A percentile compares a stretch with the other conserved stretches of the same genome.
Evolutionary conservation across 2,797 vertebrate species (phyloP).

Genomic region (Platalea minor): DNA sequence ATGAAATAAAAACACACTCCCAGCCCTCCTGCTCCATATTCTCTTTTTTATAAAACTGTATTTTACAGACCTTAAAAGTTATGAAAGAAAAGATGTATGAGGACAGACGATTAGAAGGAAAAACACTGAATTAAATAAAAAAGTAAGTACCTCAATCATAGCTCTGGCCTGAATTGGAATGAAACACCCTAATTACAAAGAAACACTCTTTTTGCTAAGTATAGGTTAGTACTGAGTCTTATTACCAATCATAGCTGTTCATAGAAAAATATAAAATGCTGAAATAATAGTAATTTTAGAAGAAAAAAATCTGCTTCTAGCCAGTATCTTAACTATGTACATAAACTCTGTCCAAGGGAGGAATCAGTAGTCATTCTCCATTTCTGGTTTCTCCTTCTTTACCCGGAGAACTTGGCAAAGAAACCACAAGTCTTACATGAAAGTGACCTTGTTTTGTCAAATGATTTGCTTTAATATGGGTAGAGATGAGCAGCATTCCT

Average conservation of each 20-base stretch:
- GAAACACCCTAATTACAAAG: constrained; percentile 51
- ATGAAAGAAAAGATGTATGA: not conserved
- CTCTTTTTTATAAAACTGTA: not conserved
- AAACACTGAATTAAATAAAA: not conserved
- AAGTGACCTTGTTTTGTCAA: not conserved
- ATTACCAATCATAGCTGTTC: constrained; percentile 32
- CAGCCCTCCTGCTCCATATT: not conserved
- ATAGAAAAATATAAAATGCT: constrained; percentile 23
- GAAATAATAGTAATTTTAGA: constrained; percentile 51
- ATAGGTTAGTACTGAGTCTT: constrained; percentile 44
- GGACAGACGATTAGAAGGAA: not conserved
- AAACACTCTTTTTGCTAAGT: constrained; percentile 53
- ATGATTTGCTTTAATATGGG: not conserved
- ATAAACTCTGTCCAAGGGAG: not conserved
- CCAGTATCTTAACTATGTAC: not conserved
- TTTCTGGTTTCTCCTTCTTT: not conserved
- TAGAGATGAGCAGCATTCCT: not conserved
- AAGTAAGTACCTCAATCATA: not conserved
- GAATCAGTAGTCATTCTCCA: not conserved
- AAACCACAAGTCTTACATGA: not conserved
- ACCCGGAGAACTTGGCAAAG: not conserved
- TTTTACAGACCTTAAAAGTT: not conserved
- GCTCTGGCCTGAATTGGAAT: constrained; percentile 8
- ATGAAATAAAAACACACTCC: not conserved
- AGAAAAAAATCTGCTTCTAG: constrained; percentile 19